These are phyloP conservation scores for Hoplodrina ambigua DNA, from an alignment of 2,888 invertebrate genomes.

Conservation along the genomic window DNA sequence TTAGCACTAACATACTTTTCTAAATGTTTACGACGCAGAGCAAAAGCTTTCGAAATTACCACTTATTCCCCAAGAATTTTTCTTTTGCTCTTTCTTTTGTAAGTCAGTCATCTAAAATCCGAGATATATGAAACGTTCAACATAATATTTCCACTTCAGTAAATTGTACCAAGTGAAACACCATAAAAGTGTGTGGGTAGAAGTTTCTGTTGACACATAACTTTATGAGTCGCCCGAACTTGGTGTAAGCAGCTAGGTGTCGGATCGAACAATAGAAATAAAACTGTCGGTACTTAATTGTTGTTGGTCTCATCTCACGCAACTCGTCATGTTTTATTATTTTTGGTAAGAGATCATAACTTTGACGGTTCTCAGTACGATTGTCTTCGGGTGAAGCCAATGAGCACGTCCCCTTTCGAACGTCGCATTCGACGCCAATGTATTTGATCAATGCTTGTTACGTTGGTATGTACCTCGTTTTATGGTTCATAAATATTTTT, in stretches of 20 bases:
- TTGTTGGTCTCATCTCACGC: slow-evolving; percentile 56
- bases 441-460: slow-evolving; percentile 79
- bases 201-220: slow-evolving; percentile 64
- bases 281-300: slow-evolving; percentile 65
- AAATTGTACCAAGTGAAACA: slow-evolving; percentile 51
- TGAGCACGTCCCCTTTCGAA: slow-evolving; percentile 43
- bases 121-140: slow-evolving; percentile 40
- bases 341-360: slow-evolving; percentile 43
- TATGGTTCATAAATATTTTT: slow-evolving; percentile 81
- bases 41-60: slow-evolving; percentile 14
- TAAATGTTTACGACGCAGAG: slow-evolving; percentile 13
- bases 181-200: slow-evolving; percentile 49
- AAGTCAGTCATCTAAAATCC: slow-evolving; percentile 8
- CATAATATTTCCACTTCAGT: slow-evolving; percentile 38
- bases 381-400: slow-evolving; percentile 38
- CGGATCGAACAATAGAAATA: slow-evolving; percentile 59
- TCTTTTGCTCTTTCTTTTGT: slow-evolving; percentile 3
- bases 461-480: slow-evolving; percentile 71
- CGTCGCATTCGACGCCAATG: slow-evolving; percentile 63
- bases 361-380: slow-evolving; percentile 29
- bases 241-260: slow-evolving; percentile 57
- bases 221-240: slow-evolving; percentile 60
- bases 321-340: slow-evolving; percentile 45
- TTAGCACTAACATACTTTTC: slow-evolving; percentile 23
- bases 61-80: slow-evolving; percentile 23